Evolutionary conservation across 2,888 invertebrate species (phyloP).

Genomic region (Campoletis raptor): DNA sequence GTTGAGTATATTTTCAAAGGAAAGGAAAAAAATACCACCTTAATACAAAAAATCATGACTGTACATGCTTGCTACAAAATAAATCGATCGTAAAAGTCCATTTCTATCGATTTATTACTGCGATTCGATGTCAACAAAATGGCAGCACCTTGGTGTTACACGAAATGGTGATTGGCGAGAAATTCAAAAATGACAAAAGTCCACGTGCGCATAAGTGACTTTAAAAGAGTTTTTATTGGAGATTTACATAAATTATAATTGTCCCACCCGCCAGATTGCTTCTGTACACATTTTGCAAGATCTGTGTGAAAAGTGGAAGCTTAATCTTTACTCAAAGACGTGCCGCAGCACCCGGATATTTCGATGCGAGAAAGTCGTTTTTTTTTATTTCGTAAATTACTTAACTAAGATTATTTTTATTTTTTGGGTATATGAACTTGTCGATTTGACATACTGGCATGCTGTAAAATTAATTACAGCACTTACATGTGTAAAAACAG

Average conservation of each 20-base stretch:
- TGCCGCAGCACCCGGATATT: not conserved
- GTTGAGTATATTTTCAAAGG: not conserved
- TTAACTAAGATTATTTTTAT: not conserved
- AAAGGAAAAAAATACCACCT: not conserved
- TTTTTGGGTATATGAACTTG: not conserved
- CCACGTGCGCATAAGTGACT: not conserved
- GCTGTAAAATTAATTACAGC: not conserved
- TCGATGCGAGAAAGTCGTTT: not conserved
- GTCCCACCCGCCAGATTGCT: not conserved
- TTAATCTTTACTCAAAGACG: not conserved
- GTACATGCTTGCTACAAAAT: not conserved
- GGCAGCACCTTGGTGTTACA: not conserved
- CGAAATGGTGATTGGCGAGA: not conserved
- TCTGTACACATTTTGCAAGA: not conserved
- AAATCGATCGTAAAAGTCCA: not conserved
- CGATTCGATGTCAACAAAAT: not conserved
- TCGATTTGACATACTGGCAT: not conserved
- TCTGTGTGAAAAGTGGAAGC: not conserved
- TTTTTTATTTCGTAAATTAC: not conserved
- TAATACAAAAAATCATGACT: not conserved
- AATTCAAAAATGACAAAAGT: not conserved
- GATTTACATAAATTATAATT: not conserved
- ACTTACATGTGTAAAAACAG: not conserved
- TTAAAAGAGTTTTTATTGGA: not conserved
- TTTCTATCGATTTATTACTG: not conserved